Evolutionary conservation across 2,797 vertebrate species (phyloP), one percentile per base, ranked within the genome.

Genomic region (Mus caroli): DNA sequence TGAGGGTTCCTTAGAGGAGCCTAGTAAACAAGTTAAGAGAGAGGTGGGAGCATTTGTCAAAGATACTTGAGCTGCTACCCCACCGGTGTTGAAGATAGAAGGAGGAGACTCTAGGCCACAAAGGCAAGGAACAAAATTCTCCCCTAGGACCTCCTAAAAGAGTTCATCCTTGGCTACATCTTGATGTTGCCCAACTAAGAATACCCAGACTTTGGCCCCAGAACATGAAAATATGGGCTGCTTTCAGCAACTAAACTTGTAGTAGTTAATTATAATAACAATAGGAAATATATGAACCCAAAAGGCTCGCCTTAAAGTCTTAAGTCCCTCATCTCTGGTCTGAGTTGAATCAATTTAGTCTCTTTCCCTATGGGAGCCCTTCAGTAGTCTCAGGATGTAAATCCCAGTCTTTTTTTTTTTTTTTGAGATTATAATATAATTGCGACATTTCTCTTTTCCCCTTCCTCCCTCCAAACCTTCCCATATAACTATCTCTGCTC

Each of bases 361-460:
- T 13, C 10, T 93, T 94, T 69, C 52, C 8, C 3, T 31, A 20
- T 1, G 1, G 58, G 7, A 60, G 3, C 2, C 3, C 69, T 87
- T 94, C 54, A 71, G 20, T 54, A 58, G 28, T 60, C 78, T 83
- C 26, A 90, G 92, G 31, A 88, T 12, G 37, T 52, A 94, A 88
- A n/a, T 50, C n/a, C 75, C 67, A 67, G 46, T 28, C 11, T 95
- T n/a, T n/a, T n/a, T n/a, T n/a, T 37, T 60, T 37, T 43, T 31
- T 50, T 82, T 43, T 43, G 80, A 43, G 24, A 83, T 60, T 83
- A 43, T 83, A 56, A 80, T 56, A 56, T 37, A 83, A 82, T 40
- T 40, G 22, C 37, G 40, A 43, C 14, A 31, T 83, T 83, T 43
- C 80, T 11, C 37, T 7, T 4, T 62, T 62, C 54, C 22, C 6